Base-by-base conservation (phyloP, 1,140 invertebrate species). In the Drosophila aff. region DNA sequence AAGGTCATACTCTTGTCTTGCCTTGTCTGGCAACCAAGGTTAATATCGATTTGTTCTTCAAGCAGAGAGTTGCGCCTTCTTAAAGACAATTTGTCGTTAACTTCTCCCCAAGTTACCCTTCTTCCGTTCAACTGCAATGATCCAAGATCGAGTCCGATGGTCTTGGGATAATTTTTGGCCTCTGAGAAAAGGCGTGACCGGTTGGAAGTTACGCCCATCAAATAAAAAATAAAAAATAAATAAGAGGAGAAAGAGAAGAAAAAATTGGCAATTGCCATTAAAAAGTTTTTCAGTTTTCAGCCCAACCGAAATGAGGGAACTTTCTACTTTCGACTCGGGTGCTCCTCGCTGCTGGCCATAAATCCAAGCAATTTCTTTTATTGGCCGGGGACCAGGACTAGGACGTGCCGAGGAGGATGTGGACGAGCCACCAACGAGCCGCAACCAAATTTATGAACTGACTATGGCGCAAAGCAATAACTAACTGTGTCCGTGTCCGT, bases 381-480 rank as follows among this genome's bases (percentile, higher is more conserved):
- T 66, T 73, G 71, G 67, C 67, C 28, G 31, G 67, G 63, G 44
- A 57, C 18, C 26, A 69, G 46, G 44, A 23, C 38, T 18, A 31
- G 44, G 47, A 63, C 2, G 40, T n/a, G n/a, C n/a, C 3, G 23
- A 43, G 28, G 16, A 26, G 57, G 63, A 61, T 43, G 57, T 66
- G 55, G 64, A 65, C 52, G 68, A 65, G 58, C 75, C 74, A 76
- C 46, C 46, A 28, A 76, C 73, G 63, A 76, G 73, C 67, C 79
- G 75, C 82, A 81, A 82, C 69, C 86, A 49, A 49, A 91, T 91
- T 91, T 91, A 91, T 91, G 90, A 85, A 91, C 90, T 91, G 66
- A 76, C 62, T 85, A 76, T 85, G 78, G 75, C 71, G 79, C 65
- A 83, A 44, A 16, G 69, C 61, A 63, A 67, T 78, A 65, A 55